Base-by-base conservation (phyloP, 2,797 vertebrate species). In the Cyprinella venusta region DNA sequence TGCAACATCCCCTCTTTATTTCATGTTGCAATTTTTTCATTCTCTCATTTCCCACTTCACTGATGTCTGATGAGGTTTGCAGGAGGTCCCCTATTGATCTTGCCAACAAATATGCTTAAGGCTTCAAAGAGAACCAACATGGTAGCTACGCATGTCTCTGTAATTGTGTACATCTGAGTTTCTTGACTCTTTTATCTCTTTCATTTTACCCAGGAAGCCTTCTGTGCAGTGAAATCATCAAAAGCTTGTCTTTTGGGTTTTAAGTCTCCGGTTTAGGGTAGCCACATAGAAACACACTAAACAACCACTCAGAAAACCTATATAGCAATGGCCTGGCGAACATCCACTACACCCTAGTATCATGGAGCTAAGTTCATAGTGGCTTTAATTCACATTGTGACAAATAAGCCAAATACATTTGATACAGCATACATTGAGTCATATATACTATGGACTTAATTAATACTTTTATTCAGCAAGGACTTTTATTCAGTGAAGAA, bases 11-110 rank as follows among this genome's bases (percentile, higher is more conserved):
- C 56, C 45, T 64, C 33, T 56, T 80, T 26, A 26, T 69, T 83
- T 85, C 59, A 65, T 42, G 67, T 42, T 82, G 54, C 61, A 42
- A 56, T 75, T 76, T 65, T 69, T 52, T 24, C 38, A 69, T 61
- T 72, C 72, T 75, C 59, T 83, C 67, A 70, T 85, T 83, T 86
- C 42, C 30, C 79, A 76, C 78, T 85, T 59, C 74, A 33, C 81
- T 76, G 74, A 84, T 59, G 61, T 80, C 52, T 81, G 82, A 86
- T 64, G 78, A 71, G 65, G 42, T 69, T 77, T 80, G 36, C 67
- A 38, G 72, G 82, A 72, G 82, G 65, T 64, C 77, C 59, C n/a
- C 12, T 30, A 78, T 83, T 71, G 56, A 84, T 76, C 61, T 67
- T 4, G 0, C 50, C 8, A 40, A 68, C 70, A 69, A 79, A 85